Conservation (phyloP, 2,888 invertebrate species). For the Melolontha melolontha region DNA sequence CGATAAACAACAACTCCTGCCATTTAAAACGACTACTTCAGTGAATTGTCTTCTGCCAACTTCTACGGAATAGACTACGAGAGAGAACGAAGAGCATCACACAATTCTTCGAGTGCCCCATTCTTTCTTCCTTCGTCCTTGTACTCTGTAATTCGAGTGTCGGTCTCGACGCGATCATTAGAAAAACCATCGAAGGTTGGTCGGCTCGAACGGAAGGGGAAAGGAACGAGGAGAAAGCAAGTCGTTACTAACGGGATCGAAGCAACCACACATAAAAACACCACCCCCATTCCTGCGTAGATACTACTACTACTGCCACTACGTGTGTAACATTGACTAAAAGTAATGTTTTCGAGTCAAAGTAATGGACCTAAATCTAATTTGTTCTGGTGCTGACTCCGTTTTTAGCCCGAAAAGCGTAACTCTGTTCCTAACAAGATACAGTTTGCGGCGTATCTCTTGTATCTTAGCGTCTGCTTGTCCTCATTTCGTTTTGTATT, state of each 20-base stretch:
- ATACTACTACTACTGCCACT: conserved; percentile 2
- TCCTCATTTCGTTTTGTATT: conserved; percentile 8
- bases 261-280: conserved; percentile 20
- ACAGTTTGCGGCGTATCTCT: conserved; percentile 23
- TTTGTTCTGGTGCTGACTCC: conserved; percentile 41
- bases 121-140: neutral
- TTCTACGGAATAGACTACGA: conserved; percentile 1
- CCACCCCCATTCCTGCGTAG: conserved; percentile 2
- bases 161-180: conserved; percentile 11
- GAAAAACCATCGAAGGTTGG: conserved; percentile 9
- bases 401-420: conserved; percentile 35
- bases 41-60: conserved; percentile 17
- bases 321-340: conserved; percentile 28
- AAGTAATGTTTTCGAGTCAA: conserved; percentile 36
- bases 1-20: conserved; percentile 15
- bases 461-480: conserved; percentile 12
- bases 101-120: conserved; percentile 1
- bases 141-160: neutral
- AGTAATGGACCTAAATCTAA: conserved; percentile 43
- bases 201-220: neutral
- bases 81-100: neutral
- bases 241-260: conserved; percentile 4
- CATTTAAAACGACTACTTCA: conserved; percentile 16
- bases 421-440: conserved; percentile 25
- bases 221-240: neutral